Conservation (phyloP, 1,140 invertebrate genomes). For the Drosophila sechellia region DNA sequence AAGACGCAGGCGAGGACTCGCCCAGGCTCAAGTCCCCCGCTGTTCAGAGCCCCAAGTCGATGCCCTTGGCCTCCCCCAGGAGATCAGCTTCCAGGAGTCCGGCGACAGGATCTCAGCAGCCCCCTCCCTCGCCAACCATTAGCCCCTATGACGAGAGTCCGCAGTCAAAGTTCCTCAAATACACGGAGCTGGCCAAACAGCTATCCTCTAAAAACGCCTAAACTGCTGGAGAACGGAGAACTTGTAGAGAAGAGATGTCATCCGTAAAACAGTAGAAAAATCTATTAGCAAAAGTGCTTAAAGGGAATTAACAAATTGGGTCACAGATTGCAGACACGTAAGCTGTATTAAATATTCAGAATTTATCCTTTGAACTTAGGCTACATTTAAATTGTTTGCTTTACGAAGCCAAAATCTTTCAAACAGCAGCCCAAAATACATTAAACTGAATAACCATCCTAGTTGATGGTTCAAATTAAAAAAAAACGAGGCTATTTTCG, state of each 20-base stretch:
- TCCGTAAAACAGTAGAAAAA: background rate
- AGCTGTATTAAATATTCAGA: too few relatives aligned
- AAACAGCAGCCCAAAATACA: too few relatives aligned
- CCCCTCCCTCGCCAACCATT: slow-evolving; percentile 84
- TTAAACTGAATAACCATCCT: too few relatives aligned
- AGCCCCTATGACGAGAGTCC: slow-evolving; percentile 94
- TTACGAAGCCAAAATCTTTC: too few relatives aligned
- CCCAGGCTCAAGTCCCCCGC: slow-evolving; percentile 73
- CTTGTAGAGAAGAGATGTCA: background rate
- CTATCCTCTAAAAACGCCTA: slow-evolving; percentile 97
- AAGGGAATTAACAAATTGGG: too few relatives aligned
- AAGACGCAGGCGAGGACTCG: slow-evolving; percentile 92
- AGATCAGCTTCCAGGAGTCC: slow-evolving; percentile 70
- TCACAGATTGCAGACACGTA: too few relatives aligned
- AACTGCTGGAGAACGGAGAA: slow-evolving; percentile 31
- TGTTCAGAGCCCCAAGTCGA: slow-evolving; percentile 73
- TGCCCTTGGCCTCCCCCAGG: slow-evolving; percentile 71
- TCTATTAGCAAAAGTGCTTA: background rate
- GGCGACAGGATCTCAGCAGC: slow-evolving; percentile 47
- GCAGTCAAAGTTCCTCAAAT: slow-evolving; percentile 98
- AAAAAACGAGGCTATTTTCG: too few relatives aligned
- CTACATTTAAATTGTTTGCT: too few relatives aligned
- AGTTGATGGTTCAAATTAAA: too few relatives aligned
- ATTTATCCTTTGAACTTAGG: too few relatives aligned
- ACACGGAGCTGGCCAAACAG: slow-evolving; percentile 98